Evolutionary conservation across 2,113 vertebrate species (phyloP).

Genomic region (Chaetodon auriga): DNA sequence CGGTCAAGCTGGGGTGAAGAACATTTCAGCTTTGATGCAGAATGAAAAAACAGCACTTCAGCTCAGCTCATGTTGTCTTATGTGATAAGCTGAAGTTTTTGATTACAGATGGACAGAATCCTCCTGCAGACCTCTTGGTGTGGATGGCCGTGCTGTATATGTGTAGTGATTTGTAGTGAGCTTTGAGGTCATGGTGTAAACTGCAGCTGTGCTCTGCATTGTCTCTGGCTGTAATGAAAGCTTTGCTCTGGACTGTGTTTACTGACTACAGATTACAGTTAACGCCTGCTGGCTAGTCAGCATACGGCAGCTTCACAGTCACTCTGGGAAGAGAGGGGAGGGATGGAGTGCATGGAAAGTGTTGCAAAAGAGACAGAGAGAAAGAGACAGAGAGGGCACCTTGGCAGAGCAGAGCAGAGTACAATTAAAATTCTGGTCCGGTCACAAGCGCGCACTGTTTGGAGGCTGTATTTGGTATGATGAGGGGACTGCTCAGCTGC

Average conservation of each 20-base stretch:
- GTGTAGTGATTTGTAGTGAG: conserved; percentile 22
- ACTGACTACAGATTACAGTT: conserved; percentile 59
- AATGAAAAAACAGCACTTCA: background rate
- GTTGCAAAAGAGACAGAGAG: conserved; percentile 1
- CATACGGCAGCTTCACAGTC: background rate
- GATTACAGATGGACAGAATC: conserved; percentile 7
- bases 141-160: background rate
- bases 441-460: conserved; percentile 32
- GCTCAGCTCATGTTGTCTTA: conserved; percentile 27
- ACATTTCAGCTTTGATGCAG: background rate
- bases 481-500: conserved; percentile 1
- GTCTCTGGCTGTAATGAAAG: conserved; percentile 46
- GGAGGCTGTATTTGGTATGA: conserved; percentile 27
- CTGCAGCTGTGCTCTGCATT: conserved; percentile 48
- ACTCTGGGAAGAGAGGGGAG: background rate
- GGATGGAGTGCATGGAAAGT: conserved; percentile 16
- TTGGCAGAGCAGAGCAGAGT: conserved; percentile 32
- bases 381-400: conserved; percentile 16
- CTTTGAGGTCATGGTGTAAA: conserved; percentile 58
- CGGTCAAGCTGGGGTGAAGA: conserved; percentile 23
- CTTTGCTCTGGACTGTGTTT: conserved; percentile 55
- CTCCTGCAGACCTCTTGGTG: background rate
- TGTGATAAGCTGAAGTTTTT: conserved; percentile 15
- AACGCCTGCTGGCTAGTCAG: conserved; percentile 2
- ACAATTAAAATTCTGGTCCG: conserved; percentile 62